These are phyloP conservation scores for Hemicordylus capensis DNA, from an alignment of 2,113 vertebrate species.

Conservation along the genomic window DNA sequence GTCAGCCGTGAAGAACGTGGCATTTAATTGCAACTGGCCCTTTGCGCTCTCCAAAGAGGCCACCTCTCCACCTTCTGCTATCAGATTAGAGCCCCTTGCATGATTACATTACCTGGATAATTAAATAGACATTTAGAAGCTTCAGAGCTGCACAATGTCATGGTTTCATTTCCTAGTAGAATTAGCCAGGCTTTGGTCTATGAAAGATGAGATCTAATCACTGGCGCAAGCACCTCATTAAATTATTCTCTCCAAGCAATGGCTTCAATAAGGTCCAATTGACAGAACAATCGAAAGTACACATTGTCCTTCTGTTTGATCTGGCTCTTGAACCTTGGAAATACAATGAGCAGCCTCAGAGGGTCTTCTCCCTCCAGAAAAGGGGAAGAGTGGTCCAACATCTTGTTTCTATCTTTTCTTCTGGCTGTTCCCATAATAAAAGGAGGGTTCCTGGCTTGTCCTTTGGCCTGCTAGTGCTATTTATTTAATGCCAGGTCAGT, in stretches of 20 bases:
- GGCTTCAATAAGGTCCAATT: background rate
- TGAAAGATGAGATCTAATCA: slow-evolving; percentile 40
- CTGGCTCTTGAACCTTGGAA: slow-evolving; percentile 31
- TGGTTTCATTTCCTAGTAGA: slow-evolving; percentile 60
- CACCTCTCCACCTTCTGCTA: slow-evolving; percentile 60
- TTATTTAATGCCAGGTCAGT: too few species aligned
- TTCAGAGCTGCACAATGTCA: slow-evolving; percentile 29
- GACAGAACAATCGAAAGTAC: slow-evolving; percentile 24
- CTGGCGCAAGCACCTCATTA: slow-evolving; percentile 28
- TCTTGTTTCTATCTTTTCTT: too few species aligned
- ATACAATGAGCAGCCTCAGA: too few species aligned
- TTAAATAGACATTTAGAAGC: slow-evolving; percentile 67
- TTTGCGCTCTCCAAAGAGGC: slow-evolving; percentile 42
- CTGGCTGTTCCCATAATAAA: too few species aligned
- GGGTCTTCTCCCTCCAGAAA: too few species aligned
- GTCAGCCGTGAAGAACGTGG: slow-evolving; percentile 53
- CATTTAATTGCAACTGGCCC: slow-evolving; percentile 53
- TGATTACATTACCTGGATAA: slow-evolving; percentile 77
- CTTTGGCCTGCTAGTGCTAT: too few species aligned
- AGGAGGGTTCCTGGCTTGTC: too few species aligned
- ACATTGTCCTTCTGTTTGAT: slow-evolving; percentile 15
- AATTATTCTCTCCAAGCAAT: slow-evolving; percentile 9
- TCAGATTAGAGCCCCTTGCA: slow-evolving; percentile 61
- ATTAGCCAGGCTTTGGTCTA: slow-evolving; percentile 59
- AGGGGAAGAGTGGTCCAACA: too few species aligned